phyloP scores from a whole-genome alignment of 92 coral and sea anemone species.

The Actinostola sp. region DNA sequence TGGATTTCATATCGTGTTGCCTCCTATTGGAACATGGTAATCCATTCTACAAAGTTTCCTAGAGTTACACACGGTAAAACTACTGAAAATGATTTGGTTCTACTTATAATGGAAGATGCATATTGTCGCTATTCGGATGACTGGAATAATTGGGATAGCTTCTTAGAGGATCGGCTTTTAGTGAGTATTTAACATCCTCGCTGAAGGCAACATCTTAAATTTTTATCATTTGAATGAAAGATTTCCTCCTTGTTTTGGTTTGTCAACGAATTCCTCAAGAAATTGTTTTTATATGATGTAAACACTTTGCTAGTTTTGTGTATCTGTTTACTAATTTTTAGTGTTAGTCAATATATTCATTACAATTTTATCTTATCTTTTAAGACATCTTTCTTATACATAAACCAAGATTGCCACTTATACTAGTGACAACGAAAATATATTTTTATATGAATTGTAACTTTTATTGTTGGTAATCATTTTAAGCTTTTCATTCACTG shows the following conservation, averaged over 20 bases:
- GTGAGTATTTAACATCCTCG: constrained; percentile 32
- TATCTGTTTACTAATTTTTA: constrained; percentile 4
- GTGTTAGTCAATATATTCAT: constrained; percentile 5
- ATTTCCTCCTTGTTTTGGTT: neutral
- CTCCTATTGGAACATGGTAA: constrained; percentile 46
- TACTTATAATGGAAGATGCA: constrained; percentile 34
- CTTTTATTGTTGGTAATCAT: neutral
- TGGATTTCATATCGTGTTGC: constrained; percentile 15
- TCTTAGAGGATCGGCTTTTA: constrained; percentile 33
- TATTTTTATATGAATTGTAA: neutral
- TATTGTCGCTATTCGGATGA: constrained; percentile 31
- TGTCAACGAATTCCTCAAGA: too few species aligned
- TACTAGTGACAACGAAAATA: neutral
- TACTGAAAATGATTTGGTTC: constrained; percentile 7
- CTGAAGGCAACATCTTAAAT: neutral
- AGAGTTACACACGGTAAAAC: constrained; percentile 17
- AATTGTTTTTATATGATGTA: too few species aligned
- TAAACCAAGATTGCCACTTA: constrained; percentile 9
- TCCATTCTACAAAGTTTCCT: constrained; percentile 25
- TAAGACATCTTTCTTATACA: neutral
- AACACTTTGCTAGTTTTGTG: constrained; percentile 2
- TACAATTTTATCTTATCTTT: constrained; percentile 14
- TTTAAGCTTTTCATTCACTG: neutral
- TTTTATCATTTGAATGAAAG: neutral
- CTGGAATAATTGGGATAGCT: constrained; percentile 43